Percentiles rank a stretch among this genome's conserved stretches.
Evolutionary conservation across 53 echinoderm and acorn worm genomes (phyloP).

Genomic region (Astropecten irregularis): DNA sequence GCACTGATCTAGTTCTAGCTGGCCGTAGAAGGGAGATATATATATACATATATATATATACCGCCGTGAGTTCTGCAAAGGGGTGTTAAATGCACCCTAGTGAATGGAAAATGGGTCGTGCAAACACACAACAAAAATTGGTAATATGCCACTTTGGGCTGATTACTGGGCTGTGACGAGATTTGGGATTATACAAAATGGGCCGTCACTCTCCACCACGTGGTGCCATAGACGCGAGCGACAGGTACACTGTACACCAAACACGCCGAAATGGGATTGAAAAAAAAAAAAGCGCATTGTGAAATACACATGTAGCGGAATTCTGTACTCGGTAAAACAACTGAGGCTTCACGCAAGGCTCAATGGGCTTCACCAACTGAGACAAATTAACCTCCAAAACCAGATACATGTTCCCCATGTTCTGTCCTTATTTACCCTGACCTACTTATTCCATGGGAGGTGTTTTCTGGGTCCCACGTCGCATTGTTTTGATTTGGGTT

Average conservation of each 20-base stretch:
- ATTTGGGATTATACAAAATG: not conserved
- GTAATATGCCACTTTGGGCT: constrained; percentile 30
- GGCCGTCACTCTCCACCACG: not conserved
- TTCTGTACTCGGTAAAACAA: not conserved
- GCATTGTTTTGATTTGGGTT: constrained; percentile 35
- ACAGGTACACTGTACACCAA: not conserved
- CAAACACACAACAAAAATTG: constrained; percentile 28
- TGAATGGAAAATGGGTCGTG: constrained; percentile 44
- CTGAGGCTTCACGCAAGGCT: not conserved
- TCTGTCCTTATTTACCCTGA: constrained; percentile 3
- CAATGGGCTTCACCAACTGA: not conserved
- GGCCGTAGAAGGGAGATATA: no score
- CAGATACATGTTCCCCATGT: constrained; percentile 7
- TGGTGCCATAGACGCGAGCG: constrained; percentile 13
- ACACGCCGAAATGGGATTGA: no score
- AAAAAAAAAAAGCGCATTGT: no score
- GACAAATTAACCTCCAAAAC: constrained; percentile 45
- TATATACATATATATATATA: no score
- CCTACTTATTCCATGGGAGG: constrained; percentile 20
- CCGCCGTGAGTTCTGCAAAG: no score
- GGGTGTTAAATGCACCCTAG: constrained; percentile 29
- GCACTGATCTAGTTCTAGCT: constrained; percentile 50
- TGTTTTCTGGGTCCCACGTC: not conserved
- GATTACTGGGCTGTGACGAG: constrained; percentile 48
- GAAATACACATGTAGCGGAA: no score